Evolutionary conservation across 2,113 vertebrate genomes (phyloP), one percentile per base, ranked within the genome.

Genomic region (Aplodontia rufa): DNA sequence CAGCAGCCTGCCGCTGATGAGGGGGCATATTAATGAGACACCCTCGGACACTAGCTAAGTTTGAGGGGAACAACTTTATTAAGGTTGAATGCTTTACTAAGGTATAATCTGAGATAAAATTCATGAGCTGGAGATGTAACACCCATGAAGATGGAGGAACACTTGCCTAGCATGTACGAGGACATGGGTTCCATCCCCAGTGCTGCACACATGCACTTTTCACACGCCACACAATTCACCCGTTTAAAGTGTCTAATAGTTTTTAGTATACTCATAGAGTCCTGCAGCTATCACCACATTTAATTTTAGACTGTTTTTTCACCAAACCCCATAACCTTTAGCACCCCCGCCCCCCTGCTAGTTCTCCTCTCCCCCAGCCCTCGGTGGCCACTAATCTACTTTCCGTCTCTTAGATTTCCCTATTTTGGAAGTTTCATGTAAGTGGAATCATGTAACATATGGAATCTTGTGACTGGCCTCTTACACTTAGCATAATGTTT

Each of bases 11-110:
- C 28, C n/a, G 90, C 64, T 42, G 32, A 32, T 69, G 58, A 90
- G 40, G 55, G 79, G 64, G n/a, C 16, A 28, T 30, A 12, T 12
- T 51, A 51, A 60, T 45, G 45, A n/a, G 49, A 40, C 45, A 69
- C 40, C 5, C 32, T 69, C 17, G 37, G 84, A 5, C 79, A 42
- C 40, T 89, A 55, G 22, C 55, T 86, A 30, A 13, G 79, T 26
- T 47, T 28, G 9, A 13, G 19, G 35, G n/a, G 37, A 35, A 58
- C 24, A 78, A 20, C n/a, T 87, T 93, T 90, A 28, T 64, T 94
- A 69, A 90, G 78, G 53, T 79, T n/a, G n/a, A n/a, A n/a, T n/a
- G n/a, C n/a, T 87, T 93, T 90, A 28, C 58, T 94, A 69, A 90
- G 78, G 53, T 79, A 12, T 12, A 79, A 53, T 87, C 66, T 24